A percentile compares a stretch with the other conserved stretches of the same genome.
These are phyloP conservation scores for human (Homo sapiens) DNA, from an alignment of 2,113 vertebrate species.

Conservation along the genomic window GRCh38 chr13:44750501-44751000, in stretches of 20 bases:
- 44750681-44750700: not conserved
- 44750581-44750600: not conserved
- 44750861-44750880: not conserved
- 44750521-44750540: not conserved
- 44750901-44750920: not conserved
- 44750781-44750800: not conserved
- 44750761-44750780: not conserved
- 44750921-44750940: not conserved
- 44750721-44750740: not conserved
- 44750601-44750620: not conserved
- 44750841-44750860: not conserved
- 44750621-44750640: not conserved
- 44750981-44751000: conserved; percentile 20
- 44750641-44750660: not conserved
- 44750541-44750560: not conserved
- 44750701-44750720: not conserved
- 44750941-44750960: not conserved
- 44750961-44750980: conserved; percentile 14
- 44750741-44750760: not conserved
- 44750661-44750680: not conserved
- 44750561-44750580: not conserved
- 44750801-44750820: not conserved
- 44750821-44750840: not conserved
- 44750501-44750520: not conserved
- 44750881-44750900: not conserved